These are phyloP conservation scores for Pachyrhynchus sulphureomaculatus DNA, from an alignment of 1,140 invertebrate genomes.

Conservation along the genomic window DNA sequence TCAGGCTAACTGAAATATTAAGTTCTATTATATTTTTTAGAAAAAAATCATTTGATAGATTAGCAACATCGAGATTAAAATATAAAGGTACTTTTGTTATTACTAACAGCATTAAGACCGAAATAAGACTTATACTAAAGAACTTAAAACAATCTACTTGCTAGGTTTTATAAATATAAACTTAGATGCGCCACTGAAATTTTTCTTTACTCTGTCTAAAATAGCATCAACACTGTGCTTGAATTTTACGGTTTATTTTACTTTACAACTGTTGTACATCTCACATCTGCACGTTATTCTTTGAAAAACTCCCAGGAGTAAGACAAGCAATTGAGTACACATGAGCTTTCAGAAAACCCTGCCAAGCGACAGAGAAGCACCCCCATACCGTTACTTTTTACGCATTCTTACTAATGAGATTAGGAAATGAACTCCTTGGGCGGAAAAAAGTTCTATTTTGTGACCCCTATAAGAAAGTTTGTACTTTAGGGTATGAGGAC, in stretches of 20 bases:
- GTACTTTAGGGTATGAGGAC: no score
- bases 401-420: constrained; percentile 28
- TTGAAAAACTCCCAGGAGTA: constrained; percentile 2
- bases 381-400: constrained; percentile 29
- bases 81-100: no score
- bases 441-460: constrained; percentile 7
- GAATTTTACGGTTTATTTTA: constrained; percentile 14
- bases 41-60: no score
- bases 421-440: constrained; percentile 15
- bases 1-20: no score
- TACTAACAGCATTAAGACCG: no score
- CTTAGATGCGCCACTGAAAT: no score
- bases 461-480: not conserved
- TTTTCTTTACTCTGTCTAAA: no score
- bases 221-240: not conserved
- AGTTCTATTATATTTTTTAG: no score
- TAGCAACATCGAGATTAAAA: no score
- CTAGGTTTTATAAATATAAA: no score
- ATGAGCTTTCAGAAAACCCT: constrained; percentile 13
- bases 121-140: no score
- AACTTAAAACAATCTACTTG: no score
- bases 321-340: constrained; percentile 22
- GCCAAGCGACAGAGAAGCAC: constrained; percentile 9
- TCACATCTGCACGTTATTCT: not conserved
- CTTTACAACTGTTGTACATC: not conserved